Evolutionary conservation across 2,888 invertebrate genomes (phyloP).

Genomic region (Pandemis heparana): DNA sequence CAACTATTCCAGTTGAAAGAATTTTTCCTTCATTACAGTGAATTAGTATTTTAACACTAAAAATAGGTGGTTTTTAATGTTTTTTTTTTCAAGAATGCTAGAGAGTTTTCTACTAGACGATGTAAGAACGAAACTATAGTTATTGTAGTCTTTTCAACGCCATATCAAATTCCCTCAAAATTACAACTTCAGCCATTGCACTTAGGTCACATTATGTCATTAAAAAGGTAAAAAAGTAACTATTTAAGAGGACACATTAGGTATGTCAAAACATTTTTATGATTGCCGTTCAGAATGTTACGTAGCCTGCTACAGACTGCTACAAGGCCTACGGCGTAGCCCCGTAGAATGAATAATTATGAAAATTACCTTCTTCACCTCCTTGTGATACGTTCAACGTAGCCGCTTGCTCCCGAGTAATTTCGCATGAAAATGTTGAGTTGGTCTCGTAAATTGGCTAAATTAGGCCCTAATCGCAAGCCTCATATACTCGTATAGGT

Average conservation of each 20-base stretch:
- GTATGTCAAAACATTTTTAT: background rate
- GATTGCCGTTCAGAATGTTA: constrained; percentile 2
- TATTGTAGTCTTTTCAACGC: no score
- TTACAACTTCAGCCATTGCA: no score
- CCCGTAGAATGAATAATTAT: constrained; percentile 6
- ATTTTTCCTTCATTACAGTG: background rate
- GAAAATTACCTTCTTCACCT: constrained; percentile 9
- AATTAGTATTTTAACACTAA: background rate
- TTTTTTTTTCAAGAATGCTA: background rate
- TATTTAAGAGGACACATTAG: background rate
- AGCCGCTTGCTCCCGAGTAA: background rate
- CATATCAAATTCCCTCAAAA: no score
- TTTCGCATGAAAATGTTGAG: constrained; percentile 12
- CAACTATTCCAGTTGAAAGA: background rate
- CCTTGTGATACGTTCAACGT: background rate
- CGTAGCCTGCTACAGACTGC: constrained; percentile 25
- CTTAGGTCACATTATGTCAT: no score
- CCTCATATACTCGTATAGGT: constrained; percentile 1
- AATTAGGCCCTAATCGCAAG: constrained; percentile 20
- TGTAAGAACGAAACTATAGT: background rate
- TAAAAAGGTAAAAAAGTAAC: no score
- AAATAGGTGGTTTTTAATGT: background rate
- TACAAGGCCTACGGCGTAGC: constrained; percentile 31
- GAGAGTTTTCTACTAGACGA: background rate
- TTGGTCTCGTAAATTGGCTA: constrained; percentile 17